Base-by-base conservation (phyloP, 1,140 invertebrate genomes). In the Tachypleus tridentatus region DNA sequence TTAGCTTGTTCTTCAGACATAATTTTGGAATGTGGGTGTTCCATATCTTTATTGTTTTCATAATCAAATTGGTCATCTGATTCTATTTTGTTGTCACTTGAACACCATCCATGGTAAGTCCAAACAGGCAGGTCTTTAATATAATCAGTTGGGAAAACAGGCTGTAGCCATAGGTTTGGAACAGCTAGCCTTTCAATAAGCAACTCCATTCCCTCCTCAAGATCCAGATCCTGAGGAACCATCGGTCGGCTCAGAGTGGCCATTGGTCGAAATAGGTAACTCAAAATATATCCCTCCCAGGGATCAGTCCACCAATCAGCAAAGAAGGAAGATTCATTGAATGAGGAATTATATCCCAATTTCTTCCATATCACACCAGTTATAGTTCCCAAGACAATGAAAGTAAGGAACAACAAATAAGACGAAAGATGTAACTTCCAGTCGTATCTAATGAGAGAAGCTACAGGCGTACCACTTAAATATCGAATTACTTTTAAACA, bases 81-180 rank as follows among this genome's bases (percentile, higher is more conserved):
- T 54, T n/a, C 53, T n/a, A n/a, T 61, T 60, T 73, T 68, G 57
- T 71, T 67, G 58, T 71, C 66, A 59, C 69, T 73, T 29, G 64
- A 67, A 62, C 58, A 29, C 29, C 70, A 72, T 4, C 72, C 71
- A 29, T 68, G 63, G 67, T 75, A 77, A n/a, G 70, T 74, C 81
- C 81, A 83, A 5, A 78, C 74, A 5, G 80, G 81, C n/a, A 83
- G 72, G 58, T 79, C 71, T 61, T 79, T 77, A 48, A 83, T 77
- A 67, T 83, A 83, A 58, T 81, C 78, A 11, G 62, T 71, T 7
- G 53, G 7, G 47, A 78, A 69, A 49, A 77, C 72, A 6, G 81
- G 77, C 58, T 77, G 76, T 6, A 82, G 71, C 77, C 79, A 81
- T 1, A 81, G 68, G 66, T 79, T 77, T 10, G 80, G 79, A 52